phyloP scores from a whole-genome alignment of 2,113 vertebrate species.

The Sprattus sprattus region DNA sequence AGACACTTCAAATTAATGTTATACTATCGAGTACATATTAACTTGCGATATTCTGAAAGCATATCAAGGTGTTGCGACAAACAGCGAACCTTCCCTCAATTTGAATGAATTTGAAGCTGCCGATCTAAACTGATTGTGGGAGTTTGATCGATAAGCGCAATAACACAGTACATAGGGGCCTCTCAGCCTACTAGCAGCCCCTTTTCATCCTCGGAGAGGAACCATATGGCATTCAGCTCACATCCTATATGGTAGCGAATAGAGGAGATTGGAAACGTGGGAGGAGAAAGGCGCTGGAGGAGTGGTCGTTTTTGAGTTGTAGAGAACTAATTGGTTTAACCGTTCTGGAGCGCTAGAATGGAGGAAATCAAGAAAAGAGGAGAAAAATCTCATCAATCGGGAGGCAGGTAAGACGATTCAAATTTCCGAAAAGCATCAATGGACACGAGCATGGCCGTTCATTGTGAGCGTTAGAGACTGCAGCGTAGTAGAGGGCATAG shows the following conservation, averaged over 20 bases:
- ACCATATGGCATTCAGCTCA: constrained; percentile 63
- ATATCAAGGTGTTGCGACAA: neutral
- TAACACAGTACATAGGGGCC: neutral
- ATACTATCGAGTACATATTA: neutral
- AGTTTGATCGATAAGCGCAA: neutral
- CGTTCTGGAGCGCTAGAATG: neutral
- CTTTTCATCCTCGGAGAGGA: constrained; percentile 52
- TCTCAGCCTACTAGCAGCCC: constrained; percentile 30
- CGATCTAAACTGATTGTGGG: neutral
- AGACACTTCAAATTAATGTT: neutral
- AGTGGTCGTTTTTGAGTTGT: constrained; percentile 1
- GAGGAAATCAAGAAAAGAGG: neutral
- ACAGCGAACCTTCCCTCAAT: neutral
- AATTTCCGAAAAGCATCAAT: neutral
- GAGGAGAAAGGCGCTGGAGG: constrained; percentile 28
- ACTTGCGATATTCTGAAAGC: neutral
- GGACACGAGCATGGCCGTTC: neutral
- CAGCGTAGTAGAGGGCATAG: neutral
- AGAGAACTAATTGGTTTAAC: constrained; percentile 14
- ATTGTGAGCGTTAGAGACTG: neutral
- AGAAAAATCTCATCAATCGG: neutral
- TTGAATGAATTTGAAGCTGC: neutral
- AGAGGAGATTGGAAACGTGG: constrained; percentile 50
- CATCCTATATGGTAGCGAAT: constrained; percentile 31
- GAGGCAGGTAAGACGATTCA: neutral